A percentile compares a stretch with the other conserved stretches of the same genome.
Conservation (phyloP, 2,797 vertebrate species). For the Microctenopoma steveboyesi region DNA sequence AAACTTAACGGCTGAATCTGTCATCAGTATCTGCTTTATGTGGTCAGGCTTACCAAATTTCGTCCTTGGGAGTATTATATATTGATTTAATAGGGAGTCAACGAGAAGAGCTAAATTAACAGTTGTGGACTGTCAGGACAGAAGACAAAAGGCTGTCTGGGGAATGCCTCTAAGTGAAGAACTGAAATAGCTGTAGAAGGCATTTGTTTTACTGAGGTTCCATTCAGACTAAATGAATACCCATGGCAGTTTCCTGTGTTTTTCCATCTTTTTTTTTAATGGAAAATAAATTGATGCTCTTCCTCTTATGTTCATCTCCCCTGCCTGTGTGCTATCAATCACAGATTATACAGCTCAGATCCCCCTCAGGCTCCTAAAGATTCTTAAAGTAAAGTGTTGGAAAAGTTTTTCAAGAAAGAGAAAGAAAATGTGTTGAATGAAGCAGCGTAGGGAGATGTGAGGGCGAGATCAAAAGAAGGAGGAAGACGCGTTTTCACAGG, state of each 20-base stretch:
- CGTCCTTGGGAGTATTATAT: constrained; percentile 81
- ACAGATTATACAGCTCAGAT: constrained; percentile 34
- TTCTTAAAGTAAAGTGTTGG: constrained; percentile 26
- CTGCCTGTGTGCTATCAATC: constrained; percentile 65
- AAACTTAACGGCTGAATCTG: constrained; percentile 54
- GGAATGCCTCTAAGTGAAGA: constrained; percentile 65
- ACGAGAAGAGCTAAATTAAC: constrained; percentile 68
- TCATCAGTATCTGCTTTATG: constrained; percentile 62
- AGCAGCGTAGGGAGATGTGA: constrained; percentile 22
- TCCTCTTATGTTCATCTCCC: constrained; percentile 37
- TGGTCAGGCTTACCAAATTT: constrained; percentile 59
- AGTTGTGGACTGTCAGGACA: constrained; percentile 70
- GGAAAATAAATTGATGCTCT: constrained; percentile 64
- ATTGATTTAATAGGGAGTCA: constrained; percentile 77
- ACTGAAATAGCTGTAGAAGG: constrained; percentile 76
- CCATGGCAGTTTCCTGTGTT: constrained; percentile 53
- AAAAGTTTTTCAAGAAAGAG: constrained; percentile 19
- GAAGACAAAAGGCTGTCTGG: constrained; percentile 76
- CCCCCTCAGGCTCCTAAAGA: constrained; percentile 4
- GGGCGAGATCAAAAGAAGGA: constrained; percentile 55
- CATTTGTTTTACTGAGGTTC: constrained; percentile 80
- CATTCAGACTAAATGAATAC: constrained; percentile 74
- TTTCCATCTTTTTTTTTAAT: constrained; percentile 69
- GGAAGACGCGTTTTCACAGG: constrained; percentile 72
- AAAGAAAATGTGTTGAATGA: constrained; percentile 14